Percentiles rank a stretch among this genome's conserved stretches.
Evolutionary conservation across 2,888 invertebrate genomes (phyloP).

Genomic region (Melangyna quadrimaculata): DNA sequence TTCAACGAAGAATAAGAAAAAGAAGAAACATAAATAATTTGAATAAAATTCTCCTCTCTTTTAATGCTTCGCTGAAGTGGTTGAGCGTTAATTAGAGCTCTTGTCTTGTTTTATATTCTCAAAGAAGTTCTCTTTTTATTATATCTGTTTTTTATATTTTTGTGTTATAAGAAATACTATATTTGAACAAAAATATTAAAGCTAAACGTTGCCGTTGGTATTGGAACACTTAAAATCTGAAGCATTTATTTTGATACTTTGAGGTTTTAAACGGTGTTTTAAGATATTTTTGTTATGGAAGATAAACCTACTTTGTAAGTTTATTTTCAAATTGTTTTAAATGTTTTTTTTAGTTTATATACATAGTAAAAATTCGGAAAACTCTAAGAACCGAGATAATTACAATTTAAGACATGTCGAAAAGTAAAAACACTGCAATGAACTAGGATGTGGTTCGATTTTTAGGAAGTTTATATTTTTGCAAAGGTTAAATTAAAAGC

Average conservation of each 20-base stretch:
- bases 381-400: too few species aligned
- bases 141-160: not conserved
- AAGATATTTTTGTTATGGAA: not conserved
- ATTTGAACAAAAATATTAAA: not conserved
- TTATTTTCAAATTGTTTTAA: too few species aligned
- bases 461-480: too few species aligned
- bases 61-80: slow-evolving; percentile 46
- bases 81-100: slow-evolving; percentile 64
- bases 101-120: slow-evolving; percentile 25
- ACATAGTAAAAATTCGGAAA: too few species aligned
- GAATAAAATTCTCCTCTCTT: slow-evolving; percentile 42
- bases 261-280: not conserved
- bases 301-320: too few species aligned
- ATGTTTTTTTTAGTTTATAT: too few species aligned
- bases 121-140: slow-evolving; percentile 27
- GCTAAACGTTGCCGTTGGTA: not conserved
- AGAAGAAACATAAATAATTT: slow-evolving; percentile 37
- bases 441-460: too few species aligned
- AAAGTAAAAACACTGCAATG: too few species aligned
- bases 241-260: not conserved
- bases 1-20: not conserved
- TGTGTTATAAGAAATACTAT: not conserved
- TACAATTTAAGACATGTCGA: too few species aligned
- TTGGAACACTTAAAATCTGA: not conserved
- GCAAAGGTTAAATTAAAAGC: too few species aligned